Percentiles rank a stretch among this genome's conserved stretches.
Conservation (phyloP, 2,888 invertebrate species). For the Rhogogaster chlorosoma region DNA sequence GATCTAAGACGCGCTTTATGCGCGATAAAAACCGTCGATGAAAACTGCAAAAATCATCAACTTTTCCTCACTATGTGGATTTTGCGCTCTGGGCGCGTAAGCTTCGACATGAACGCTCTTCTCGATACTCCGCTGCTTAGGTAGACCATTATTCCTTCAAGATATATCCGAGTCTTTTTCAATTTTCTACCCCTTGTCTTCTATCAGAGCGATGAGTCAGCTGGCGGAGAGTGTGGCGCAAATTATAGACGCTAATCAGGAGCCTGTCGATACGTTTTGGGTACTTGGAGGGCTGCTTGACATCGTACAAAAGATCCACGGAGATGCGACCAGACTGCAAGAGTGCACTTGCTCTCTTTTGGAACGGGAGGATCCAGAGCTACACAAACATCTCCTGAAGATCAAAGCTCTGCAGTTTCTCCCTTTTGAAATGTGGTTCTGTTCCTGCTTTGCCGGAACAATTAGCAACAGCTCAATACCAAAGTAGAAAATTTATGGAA, state of each 20-base stretch:
- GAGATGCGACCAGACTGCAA: conserved; percentile 83
- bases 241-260: conserved; percentile 84
- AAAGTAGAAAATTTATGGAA: conserved; percentile 79
- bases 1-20: conserved; percentile 87
- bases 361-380: conserved; percentile 87
- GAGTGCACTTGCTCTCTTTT: conserved; percentile 85
- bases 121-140: conserved; percentile 72
- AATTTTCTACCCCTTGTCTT: conserved; percentile 1
- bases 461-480: conserved; percentile 88
- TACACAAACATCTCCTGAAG: conserved; percentile 85
- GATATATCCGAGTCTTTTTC: too few relatives aligned
- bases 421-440: conserved; percentile 89
- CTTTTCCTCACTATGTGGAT: conserved; percentile 91
- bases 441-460: conserved; percentile 90
- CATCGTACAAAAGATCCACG: conserved; percentile 84
- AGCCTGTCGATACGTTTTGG: conserved; percentile 89
- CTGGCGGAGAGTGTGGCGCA: conserved; percentile 84
- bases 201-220: conserved; percentile 72
- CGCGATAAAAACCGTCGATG: conserved; percentile 84
- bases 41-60: conserved; percentile 83
- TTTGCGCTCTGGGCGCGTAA: conserved; percentile 85
- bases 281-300: conserved; percentile 88
- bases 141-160: conserved; percentile 57
- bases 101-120: conserved; percentile 74
- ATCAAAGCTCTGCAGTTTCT: conserved; percentile 83